These are phyloP conservation scores for Zaprionus kolodkinae DNA, from an alignment of 1,140 invertebrate species.

Conservation along the genomic window DNA sequence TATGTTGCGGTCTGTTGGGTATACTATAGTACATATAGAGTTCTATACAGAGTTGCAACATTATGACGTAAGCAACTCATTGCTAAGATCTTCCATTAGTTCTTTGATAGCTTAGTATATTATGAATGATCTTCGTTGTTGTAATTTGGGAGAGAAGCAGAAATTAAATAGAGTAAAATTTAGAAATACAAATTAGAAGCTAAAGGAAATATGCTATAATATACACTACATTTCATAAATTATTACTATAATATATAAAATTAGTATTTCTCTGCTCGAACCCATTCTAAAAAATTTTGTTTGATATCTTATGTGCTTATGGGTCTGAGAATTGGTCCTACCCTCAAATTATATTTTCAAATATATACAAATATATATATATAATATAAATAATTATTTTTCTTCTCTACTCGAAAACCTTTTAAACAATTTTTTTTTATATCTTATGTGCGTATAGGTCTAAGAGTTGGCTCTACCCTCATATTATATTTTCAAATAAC, in stretches of 20 bases:
- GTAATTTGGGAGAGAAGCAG: not conserved
- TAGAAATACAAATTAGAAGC: not conserved
- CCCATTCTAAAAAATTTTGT: too few species aligned
- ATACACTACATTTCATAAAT: not conserved
- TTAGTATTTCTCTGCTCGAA: too few species aligned
- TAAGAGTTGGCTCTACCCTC: too few species aligned
- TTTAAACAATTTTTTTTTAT: too few species aligned
- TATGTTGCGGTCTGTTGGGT: not conserved
- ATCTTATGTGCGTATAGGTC: too few species aligned
- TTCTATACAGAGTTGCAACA: not conserved
- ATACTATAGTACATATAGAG: not conserved
- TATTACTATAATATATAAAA: not conserved
- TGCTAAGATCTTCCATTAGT: not conserved
- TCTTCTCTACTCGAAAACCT: too few species aligned
- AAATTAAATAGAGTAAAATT: not conserved
- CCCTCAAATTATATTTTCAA: too few species aligned
- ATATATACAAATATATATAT: too few species aligned
- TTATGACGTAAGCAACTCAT: conserved; percentile 10
- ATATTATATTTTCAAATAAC: too few species aligned
- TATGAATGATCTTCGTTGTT: not conserved
- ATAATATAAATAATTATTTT: not conserved
- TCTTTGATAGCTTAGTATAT: not conserved
- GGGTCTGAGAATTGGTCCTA: too few species aligned
- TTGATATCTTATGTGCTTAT: too few species aligned
- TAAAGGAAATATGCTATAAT: not conserved